These are phyloP conservation scores for Nasonia vitripennis DNA, from an alignment of 1,140 invertebrate genomes.

Conservation along the genomic window DNA sequence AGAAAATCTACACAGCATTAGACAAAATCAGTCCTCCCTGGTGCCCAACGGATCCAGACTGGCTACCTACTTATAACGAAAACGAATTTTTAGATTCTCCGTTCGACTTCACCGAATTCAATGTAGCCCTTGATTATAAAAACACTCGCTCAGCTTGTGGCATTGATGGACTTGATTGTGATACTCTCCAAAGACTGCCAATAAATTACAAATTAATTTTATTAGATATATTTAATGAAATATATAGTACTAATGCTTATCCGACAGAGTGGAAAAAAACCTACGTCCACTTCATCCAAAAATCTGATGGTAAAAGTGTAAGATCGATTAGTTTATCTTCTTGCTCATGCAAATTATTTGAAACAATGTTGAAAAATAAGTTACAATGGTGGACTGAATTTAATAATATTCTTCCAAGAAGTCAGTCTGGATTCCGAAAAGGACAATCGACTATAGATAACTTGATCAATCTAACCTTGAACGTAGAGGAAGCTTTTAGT, in stretches of 20 bases:
- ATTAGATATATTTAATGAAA: constrained; percentile 11
- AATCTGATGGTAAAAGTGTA: constrained; percentile 29
- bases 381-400: neutral
- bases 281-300: constrained; percentile 44
- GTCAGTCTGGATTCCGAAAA: neutral
- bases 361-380: constrained; percentile 45
- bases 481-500: too few relatives aligned
- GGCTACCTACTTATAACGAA: neutral
- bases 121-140: neutral
- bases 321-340: constrained; percentile 40
- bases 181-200: constrained; percentile 7
- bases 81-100: neutral
- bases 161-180: constrained; percentile 17
- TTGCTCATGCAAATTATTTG: constrained; percentile 47
- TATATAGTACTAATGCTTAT: neutral
- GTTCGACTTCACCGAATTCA: neutral
- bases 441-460: neutral
- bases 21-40: constrained; percentile 11
- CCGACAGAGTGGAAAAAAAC: constrained; percentile 14
- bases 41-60: neutral
- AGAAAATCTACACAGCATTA: neutral
- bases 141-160: constrained; percentile 4
- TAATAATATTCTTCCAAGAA: neutral
- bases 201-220: neutral
- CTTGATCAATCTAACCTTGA: neutral